A percentile compares a stretch with the other conserved stretches of the same genome.
phyloP scores from a whole-genome alignment of 2,888 invertebrate species.

The Xestia ashworthii region DNA sequence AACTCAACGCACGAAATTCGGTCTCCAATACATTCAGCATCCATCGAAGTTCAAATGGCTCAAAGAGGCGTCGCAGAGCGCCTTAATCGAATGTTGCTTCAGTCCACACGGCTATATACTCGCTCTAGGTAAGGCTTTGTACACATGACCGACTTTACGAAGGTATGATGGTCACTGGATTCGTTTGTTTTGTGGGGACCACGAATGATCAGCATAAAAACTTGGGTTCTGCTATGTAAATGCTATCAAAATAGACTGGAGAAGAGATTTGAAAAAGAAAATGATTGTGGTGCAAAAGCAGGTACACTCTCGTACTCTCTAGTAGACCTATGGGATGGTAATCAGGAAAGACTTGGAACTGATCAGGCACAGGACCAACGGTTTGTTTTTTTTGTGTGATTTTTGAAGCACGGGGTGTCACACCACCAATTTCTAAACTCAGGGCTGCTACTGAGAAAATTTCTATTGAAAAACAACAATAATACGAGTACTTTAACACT shows the following conservation, averaged over 20 bases:
- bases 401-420: not conserved
- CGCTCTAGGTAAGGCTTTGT: not conserved
- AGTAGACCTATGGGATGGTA: not conserved
- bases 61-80: slow-evolving; percentile 15
- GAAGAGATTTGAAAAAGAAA: not conserved
- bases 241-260: not conserved
- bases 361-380: not conserved
- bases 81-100: slow-evolving; percentile 38
- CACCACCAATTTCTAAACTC: not conserved
- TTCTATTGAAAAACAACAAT: not conserved
- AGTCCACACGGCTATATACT: slow-evolving; percentile 12
- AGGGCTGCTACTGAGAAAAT: not conserved
- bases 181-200: not conserved
- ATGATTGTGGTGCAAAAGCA: no score
- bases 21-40: not conserved
- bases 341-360: not conserved
- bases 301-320: no score
- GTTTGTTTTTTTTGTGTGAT: not conserved
- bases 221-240: not conserved
- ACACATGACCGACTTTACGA: not conserved
- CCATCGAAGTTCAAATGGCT: slow-evolving; percentile 7
- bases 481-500: not conserved
- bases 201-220: not conserved
- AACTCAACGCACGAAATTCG: not conserved
- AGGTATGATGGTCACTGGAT: not conserved